Base-by-base conservation (phyloP, 2,888 invertebrate species). In the Yponomeuta evonymella region DNA sequence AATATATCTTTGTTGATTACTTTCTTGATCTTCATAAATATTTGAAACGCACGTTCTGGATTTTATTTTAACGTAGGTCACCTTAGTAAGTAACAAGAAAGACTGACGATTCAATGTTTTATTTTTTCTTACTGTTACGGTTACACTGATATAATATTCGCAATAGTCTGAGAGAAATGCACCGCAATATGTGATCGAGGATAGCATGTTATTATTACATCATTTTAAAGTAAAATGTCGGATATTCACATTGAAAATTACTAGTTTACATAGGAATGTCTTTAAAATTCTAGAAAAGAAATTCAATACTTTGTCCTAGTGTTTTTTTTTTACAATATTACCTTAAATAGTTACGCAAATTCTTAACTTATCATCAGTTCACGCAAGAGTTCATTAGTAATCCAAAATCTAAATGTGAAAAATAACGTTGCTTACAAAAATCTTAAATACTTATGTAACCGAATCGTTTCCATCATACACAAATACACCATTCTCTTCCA, bases 1-100 rank as follows among this genome's bases (percentile, higher is more conserved):
- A 88, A 88, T 87, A 89, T 91, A 88, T 90, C 83, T 85, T 88
- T 89, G 90, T 90, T 92, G 73, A 75, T 73, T 72, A 73, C 77
- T 73, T 89, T 88, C 77, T 86, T 86, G 70, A 90, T 93, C 87
- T 94, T 94, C 85, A 93, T 89, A 89, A 90, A 90, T 88, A 90
- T 88, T 90, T 90, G 90, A 90, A 88, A 90, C 83, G 79, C 84
- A 85, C 70, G 69, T 74, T 43, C 73, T 77, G 64, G 69, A 77
- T 83, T 76, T 75, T 78, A 80, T 84, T 73, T 67, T 23, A 48
- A 48, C 51, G 36, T 36, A 36, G 36, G 36, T 12, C 51, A 15
- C 29, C 30, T 30, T 10, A 8, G 11, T 64, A 30, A 33, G 33
- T 0, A 64, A 43, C 43, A 64, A 64, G 29, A 64, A 12, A 30